These are phyloP conservation scores for Meteorus sp. DNA, from an alignment of 1,140 invertebrate genomes.

Conservation along the genomic window DNA sequence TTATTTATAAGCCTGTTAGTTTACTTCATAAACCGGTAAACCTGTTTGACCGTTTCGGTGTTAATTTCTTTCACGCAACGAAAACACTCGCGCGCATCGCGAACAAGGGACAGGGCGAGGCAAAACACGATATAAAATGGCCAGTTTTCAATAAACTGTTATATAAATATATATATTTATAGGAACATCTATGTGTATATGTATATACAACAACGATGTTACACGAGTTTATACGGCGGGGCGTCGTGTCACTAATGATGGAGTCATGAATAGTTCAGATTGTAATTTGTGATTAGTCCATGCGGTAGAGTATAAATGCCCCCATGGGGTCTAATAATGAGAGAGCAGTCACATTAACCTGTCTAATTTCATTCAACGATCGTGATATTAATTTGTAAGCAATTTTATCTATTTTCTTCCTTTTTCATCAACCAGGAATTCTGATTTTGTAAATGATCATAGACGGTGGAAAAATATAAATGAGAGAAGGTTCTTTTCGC, in stretches of 20 bases:
- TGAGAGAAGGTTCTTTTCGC: too few relatives aligned
- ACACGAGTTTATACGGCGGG: too few relatives aligned
- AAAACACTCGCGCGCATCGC: constrained; percentile 13
- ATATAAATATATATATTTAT: too few relatives aligned
- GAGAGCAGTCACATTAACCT: not conserved
- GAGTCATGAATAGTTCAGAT: constrained; percentile 15
- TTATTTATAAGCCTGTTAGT: constrained; percentile 8
- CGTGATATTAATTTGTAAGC: too few relatives aligned
- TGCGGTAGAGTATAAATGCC: constrained; percentile 1
- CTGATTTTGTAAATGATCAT: too few relatives aligned
- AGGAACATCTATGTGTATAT: too few relatives aligned
- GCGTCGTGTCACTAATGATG: constrained; percentile 18
- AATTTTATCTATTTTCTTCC: too few relatives aligned
- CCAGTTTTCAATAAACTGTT: constrained; percentile 24
- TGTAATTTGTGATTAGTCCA: constrained; percentile 17
- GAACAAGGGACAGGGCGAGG: not conserved
- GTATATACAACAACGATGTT: too few relatives aligned
- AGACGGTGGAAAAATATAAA: too few relatives aligned
- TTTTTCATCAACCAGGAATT: too few relatives aligned
- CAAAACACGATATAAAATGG: constrained; percentile 19
- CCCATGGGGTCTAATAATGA: not conserved
- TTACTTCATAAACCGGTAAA: constrained; percentile 14
- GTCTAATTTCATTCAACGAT: not conserved
- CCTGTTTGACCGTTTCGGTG: constrained; percentile 11
- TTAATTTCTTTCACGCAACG: constrained; percentile 21